Conservation (phyloP, 2,888 invertebrate species). For the Strigamia maritima region DNA sequence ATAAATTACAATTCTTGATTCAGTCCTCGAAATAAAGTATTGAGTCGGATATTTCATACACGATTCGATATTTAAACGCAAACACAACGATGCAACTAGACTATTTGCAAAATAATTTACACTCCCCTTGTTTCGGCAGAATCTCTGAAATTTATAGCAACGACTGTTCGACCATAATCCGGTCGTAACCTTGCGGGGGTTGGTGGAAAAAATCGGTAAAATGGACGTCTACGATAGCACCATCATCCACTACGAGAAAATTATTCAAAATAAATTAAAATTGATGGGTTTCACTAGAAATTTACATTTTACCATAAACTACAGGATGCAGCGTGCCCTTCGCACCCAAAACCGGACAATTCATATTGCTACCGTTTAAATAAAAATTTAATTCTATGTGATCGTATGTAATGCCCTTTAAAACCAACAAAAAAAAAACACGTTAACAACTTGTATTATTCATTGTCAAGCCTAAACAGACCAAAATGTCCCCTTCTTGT, state of each 20-base stretch:
- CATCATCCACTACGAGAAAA: slow-evolving; percentile 78
- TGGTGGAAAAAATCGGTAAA: slow-evolving; percentile 82
- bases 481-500: slow-evolving; percentile 89
- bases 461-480: slow-evolving; percentile 50
- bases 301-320: slow-evolving; percentile 78
- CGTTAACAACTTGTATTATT: background rate
- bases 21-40: background rate
- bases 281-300: too few species aligned
- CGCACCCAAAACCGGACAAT: slow-evolving; percentile 79
- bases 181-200: slow-evolving; percentile 78
- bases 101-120: background rate
- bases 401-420: slow-evolving; percentile 85
- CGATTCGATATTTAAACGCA: background rate
- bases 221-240: slow-evolving; percentile 92
- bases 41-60: background rate
- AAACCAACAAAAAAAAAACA: slow-evolving; percentile 42
- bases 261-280: background rate
- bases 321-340: slow-evolving; percentile 88
- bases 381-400: slow-evolving; percentile 94
- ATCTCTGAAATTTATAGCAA: slow-evolving; percentile 64
- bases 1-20: background rate
- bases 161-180: slow-evolving; percentile 95
- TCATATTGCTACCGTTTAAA: slow-evolving; percentile 83
- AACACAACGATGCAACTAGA: background rate
- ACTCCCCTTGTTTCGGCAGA: background rate